Base-by-base conservation (phyloP, 2,888 invertebrate genomes). In the Nyleta sp. region DNA sequence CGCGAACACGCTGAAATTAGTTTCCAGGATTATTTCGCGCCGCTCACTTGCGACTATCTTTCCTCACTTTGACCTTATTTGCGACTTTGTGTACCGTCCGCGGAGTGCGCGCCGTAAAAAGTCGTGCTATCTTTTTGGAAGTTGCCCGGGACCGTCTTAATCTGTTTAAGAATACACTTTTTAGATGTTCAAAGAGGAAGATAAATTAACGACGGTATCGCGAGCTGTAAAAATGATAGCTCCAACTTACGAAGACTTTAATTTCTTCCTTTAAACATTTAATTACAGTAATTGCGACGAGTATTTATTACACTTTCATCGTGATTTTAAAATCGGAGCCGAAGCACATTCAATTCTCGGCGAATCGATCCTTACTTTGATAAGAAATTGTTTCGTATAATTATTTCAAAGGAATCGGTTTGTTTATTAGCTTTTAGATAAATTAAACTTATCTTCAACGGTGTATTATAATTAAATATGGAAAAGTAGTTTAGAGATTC, bases 11-110 rank as follows among this genome's bases (percentile, higher is more conserved):
- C 31, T 79, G 78, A 83, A 83, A 83, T 84, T 84, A 84, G 82
- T 83, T 83, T 83, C 74, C 80, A 67, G 65, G 79, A 83, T 84
- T 80, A 82, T 82, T 82, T 81, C 65, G 71, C 79, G 62, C 55
- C 55, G 77, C 77, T 79, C 40, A 53, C 42, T 46, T 52, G 11
- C 40, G 46, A 38, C 76, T 60, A 73, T 70, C 57, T 70, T 60
- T 64, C 52, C 71, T 72, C 52, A 60, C 33, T 68, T 35, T 62
- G 55, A 68, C 78, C 55, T 53, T 62, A 64, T 70, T 73, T 50
- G 48, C 57, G 17, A 68, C 59, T 57, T 48, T 64, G 62, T 53
- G 20, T 57, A 50, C 67, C 50, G 42, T 57, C 68, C 44, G n/a
- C 31, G 24, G 50, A n/a, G n/a, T n/a, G 28, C 31, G 17, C 18